Evolutionary conservation across 1,140 invertebrate species (phyloP), one percentile per base, ranked within the genome.

Genomic region (Elysia chlorotica): DNA sequence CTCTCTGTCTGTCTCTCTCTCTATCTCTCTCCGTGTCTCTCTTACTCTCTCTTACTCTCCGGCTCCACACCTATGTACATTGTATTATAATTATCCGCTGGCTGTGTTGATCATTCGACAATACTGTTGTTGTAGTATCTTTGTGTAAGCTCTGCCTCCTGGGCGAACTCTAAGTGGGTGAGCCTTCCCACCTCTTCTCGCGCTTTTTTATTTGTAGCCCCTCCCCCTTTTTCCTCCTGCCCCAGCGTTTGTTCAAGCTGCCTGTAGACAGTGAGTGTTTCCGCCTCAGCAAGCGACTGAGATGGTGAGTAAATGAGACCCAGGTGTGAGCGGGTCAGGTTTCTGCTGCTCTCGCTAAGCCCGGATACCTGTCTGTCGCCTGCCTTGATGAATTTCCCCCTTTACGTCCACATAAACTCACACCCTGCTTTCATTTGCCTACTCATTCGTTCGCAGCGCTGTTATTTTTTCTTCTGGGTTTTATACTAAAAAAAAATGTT

Each of bases 1-100:
- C 56, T 62, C 68, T 71, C 68, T 62, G 28, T 71, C 56, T 38
- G 31, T 38, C 35, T 38, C 36, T 37, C 36, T 31, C 21, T 65
- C 62, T 59, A 10, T 59, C 56, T 59, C 25, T 59, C 56, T 59
- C 25, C 28, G 6, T 59, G 6, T 25, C 56, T 65, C 62, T 65
- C 62, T 65, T 19, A 36, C 37, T 57, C 63, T 37, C 70, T 31
- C 37, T 61, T 37, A 37, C 48, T 61, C n/a, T 33, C 56, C 30
- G 25, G 53, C 48, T 67, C 35, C 30, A 10, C 14, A 17, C 54
- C 36, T 23, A 10, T 23, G 30, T 67, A 17, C 63, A 10, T 6
- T 36, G n/a, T 19, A 17, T 37, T 35, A 31, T 65, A 36, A 23
- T 33, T 30, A 62, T 28, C 25, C n/a, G 31, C 31, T 62, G 21